Percentiles rank a stretch among this genome's conserved stretches.
Conservation (phyloP, 2,113 vertebrate genomes). For the Cisticola juncidis region DNA sequence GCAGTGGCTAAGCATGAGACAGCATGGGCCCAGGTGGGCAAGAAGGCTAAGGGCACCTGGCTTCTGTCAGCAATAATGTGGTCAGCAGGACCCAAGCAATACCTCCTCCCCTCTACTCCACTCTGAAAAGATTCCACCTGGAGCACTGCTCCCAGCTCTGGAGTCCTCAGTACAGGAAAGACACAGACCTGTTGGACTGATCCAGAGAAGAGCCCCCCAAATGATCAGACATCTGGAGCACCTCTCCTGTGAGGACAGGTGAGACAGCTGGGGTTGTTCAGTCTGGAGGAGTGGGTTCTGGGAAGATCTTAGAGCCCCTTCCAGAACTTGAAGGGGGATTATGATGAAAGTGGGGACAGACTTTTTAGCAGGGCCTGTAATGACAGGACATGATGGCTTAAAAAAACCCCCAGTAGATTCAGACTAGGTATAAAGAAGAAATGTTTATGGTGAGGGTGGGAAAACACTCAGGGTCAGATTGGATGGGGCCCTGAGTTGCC, state of each 20-base stretch:
- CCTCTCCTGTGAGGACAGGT: background rate
- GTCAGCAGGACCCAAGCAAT: background rate
- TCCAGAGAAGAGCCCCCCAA: background rate
- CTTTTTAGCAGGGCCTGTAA: background rate
- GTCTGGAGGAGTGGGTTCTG: background rate
- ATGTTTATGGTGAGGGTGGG: background rate
- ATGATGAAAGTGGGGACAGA: background rate
- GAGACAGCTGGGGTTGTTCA: background rate
- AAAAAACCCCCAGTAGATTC: background rate
- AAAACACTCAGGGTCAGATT: background rate
- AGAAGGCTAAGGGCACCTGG: background rate
- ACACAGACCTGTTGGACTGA: background rate
- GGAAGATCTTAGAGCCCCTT: background rate
- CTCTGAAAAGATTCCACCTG: background rate
- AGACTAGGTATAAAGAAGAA: background rate
- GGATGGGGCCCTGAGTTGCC: background rate
- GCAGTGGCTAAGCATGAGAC: background rate
- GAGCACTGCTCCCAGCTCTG: background rate
- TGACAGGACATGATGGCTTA: background rate
- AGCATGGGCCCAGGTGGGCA: background rate
- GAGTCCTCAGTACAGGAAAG: background rate
- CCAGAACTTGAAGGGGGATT: background rate
- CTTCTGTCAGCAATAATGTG: background rate
- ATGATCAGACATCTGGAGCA: background rate
- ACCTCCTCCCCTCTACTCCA: background rate